Percentiles rank a stretch among this genome's conserved stretches.
phyloP scores from a whole-genome alignment of 2,888 invertebrate genomes.

The Drosophila acutilabella region DNA sequence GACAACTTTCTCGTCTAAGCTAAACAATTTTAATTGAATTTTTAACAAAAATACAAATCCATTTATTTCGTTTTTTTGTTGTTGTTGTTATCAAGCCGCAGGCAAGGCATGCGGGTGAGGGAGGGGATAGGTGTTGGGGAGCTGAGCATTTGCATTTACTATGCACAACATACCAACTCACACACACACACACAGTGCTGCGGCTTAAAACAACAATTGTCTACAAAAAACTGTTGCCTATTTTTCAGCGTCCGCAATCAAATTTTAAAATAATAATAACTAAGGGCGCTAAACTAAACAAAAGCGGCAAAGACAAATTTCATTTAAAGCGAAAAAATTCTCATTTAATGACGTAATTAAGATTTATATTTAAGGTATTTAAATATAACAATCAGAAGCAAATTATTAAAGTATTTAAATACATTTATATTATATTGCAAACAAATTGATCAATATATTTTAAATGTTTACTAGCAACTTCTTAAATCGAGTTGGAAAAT shows the following conservation, averaged over 20 bases:
- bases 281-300: background rate
- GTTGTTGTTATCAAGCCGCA: background rate
- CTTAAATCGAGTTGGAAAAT: too few species aligned
- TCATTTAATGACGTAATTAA: background rate
- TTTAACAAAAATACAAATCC: slow-evolving; percentile 65
- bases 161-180: slow-evolving; percentile 13
- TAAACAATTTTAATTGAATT: slow-evolving; percentile 81
- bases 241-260: slow-evolving; percentile 17
- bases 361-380: too few species aligned
- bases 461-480: too few species aligned
- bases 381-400: too few species aligned
- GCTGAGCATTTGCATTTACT: slow-evolving; percentile 16
- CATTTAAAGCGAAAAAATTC: background rate
- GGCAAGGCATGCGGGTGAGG: background rate
- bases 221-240: slow-evolving; percentile 27
- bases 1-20: slow-evolving; percentile 42
- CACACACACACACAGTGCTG: background rate
- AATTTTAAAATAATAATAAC: slow-evolving; percentile 4
- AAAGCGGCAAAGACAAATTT: background rate
- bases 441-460: too few species aligned
- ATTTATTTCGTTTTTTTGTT: slow-evolving; percentile 50
- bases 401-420: too few species aligned
- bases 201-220: slow-evolving; percentile 9
- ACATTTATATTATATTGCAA: too few species aligned
- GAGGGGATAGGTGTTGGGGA: background rate